A percentile compares a stretch with the other conserved stretches of the same genome.
Evolutionary conservation across 2,888 invertebrate species (phyloP).

Genomic region (Amblyjoppa fuscipennis): DNA sequence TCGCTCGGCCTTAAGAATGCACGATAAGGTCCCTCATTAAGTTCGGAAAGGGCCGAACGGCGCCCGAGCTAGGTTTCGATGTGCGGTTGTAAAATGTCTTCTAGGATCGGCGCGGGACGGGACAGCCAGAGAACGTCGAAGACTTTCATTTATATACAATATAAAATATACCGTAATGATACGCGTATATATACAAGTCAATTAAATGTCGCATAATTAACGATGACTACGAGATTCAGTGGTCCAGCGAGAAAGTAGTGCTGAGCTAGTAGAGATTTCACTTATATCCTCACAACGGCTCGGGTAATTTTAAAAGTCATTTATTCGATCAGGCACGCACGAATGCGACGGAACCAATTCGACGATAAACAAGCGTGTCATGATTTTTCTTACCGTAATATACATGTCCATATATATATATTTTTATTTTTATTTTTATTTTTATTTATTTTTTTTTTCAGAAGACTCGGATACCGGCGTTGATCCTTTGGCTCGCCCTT

Average conservation of each 20-base stretch:
- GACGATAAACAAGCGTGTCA: conserved; percentile 5
- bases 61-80: too few relatives aligned
- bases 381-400: conserved; percentile 12
- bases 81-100: too few relatives aligned
- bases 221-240: conserved; percentile 4
- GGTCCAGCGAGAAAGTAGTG: conserved; percentile 47
- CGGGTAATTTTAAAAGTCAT: conserved; percentile 26
- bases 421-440: conserved; percentile 44
- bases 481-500: conserved; percentile 79
- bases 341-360: conserved; percentile 25
- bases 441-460: conserved; percentile 72
- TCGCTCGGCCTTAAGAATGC: too few relatives aligned
- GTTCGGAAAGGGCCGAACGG: too few relatives aligned
- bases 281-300: conserved; percentile 17
- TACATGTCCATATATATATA: not conserved
- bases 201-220: conserved; percentile 13
- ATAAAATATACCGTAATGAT: too few relatives aligned
- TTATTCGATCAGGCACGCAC: conserved; percentile 9
- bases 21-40: too few relatives aligned
- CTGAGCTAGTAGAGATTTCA: conserved; percentile 31
- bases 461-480: conserved; percentile 78
- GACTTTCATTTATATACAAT: too few relatives aligned
- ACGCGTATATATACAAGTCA: too few relatives aligned
- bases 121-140: too few relatives aligned
- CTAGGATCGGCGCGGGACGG: too few relatives aligned